Evolutionary conservation across 2,797 vertebrate genomes (phyloP), one percentile per base, ranked within the genome.

Genomic region (Paedocypris micromegethes): DNA sequence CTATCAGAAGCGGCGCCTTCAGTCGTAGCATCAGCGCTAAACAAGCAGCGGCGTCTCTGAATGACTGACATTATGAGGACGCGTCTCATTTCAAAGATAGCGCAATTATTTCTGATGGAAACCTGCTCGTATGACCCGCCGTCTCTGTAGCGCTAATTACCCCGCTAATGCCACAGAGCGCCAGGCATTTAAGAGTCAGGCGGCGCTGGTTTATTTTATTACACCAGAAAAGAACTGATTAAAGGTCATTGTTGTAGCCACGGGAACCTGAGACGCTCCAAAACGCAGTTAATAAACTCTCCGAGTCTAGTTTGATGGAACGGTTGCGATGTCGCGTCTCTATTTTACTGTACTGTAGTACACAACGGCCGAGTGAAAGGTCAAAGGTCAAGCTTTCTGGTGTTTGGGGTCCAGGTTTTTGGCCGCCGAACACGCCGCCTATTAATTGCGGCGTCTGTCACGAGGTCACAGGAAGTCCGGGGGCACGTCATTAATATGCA

Each of bases 401-500:
- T 9, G 37, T 52, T 5, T 56, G 6, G 5, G 60, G 46, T n/a
- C 41, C 5, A 37, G 55, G 57, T 69, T 46, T 57, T 55, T 5
- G 69, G 38, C 44, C 46, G 55, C 66, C 47, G 37, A 76, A 53
- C 39, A 60, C 72, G 66, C 60, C 66, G 38, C 54, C 63, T 61
- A 62, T 72, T 75, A 72, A 77, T 78, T 65, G 73, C 72, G 53
- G 64, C 59, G 74, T 62, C 72, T 73, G 82, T 74, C 78, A 68
- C 77, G 70, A 78, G 82, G 79, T 82, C 80, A 71, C 72, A 73
- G 75, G 72, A 77, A 80, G 72, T 77, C 73, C 71, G 70, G 70
- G 75, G 77, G 75, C 69, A 70, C 57, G 58, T 65, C 75, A 81
- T 83, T 83, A 82, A 80, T 79, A 83, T 82, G 82, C 82, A 83